Conservation (phyloP, 2,888 invertebrate species). For the Acrobasis repandana region DNA sequence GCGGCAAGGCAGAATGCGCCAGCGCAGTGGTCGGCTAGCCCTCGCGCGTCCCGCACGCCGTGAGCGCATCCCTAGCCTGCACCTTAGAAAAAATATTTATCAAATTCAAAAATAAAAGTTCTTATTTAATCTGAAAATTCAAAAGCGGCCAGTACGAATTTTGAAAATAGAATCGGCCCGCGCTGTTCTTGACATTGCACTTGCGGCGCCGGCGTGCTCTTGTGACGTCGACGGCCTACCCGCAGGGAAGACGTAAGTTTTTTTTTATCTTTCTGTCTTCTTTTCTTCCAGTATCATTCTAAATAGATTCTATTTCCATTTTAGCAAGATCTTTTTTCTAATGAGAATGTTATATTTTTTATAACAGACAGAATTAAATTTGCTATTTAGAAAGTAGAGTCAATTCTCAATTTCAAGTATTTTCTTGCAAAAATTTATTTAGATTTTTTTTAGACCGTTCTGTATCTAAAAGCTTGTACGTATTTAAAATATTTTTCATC, state of each 20-base stretch:
- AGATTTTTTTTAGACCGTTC: too few species aligned
- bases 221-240: slow-evolving; percentile 63
- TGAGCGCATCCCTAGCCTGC: slow-evolving; percentile 38
- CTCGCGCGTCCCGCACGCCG: slow-evolving; percentile 70
- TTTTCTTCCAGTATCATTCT: slow-evolving; percentile 29
- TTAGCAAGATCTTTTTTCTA: background rate
- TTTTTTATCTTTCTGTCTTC: slow-evolving; percentile 37
- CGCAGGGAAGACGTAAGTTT: slow-evolving; percentile 62
- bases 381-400: background rate
- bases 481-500: too few species aligned
- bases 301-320: background rate
- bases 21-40: slow-evolving; percentile 66
- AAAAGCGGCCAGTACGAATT: slow-evolving; percentile 1
- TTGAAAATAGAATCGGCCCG: slow-evolving; percentile 8
- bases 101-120: slow-evolving; percentile 27
- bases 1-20: slow-evolving; percentile 43
- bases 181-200: slow-evolving; percentile 17
- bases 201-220: slow-evolving; percentile 51
- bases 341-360: background rate
- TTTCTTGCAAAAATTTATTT: background rate
- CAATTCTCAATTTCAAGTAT: background rate
- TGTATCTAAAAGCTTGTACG: too few species aligned
- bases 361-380: background rate
- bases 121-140: background rate
- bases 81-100: slow-evolving; percentile 35